Evolutionary conservation across 2,113 vertebrate genomes (phyloP).

Genomic region (Penelope pileata): DNA sequence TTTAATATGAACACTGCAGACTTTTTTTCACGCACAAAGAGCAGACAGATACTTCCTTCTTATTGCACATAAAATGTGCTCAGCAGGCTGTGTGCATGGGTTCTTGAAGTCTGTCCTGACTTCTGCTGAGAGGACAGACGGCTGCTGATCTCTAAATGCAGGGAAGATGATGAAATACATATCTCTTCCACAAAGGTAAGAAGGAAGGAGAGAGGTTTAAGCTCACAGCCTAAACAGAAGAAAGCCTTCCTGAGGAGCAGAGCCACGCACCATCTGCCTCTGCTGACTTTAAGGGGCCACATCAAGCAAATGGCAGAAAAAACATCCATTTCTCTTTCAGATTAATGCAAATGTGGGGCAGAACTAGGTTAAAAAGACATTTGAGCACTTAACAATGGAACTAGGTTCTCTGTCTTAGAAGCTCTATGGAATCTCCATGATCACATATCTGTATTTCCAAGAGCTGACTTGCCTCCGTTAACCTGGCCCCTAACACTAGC

Average conservation of each 20-base stretch:
- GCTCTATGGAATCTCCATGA: not conserved
- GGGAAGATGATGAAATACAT: not conserved
- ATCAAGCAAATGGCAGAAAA: not conserved
- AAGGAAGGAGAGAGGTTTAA: not conserved
- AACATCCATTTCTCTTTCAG: not conserved
- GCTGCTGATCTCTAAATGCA: not conserved
- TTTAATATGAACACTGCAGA: constrained; percentile 1
- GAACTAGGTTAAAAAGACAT: not conserved
- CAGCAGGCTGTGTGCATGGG: not conserved
- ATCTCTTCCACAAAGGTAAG: not conserved
- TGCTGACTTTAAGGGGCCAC: not conserved
- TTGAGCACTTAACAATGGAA: not conserved
- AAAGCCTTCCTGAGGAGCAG: not conserved
- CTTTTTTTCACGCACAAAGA: not conserved
- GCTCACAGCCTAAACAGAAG: not conserved
- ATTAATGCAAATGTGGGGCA: not conserved
- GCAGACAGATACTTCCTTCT: not conserved
- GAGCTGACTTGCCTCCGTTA: not conserved
- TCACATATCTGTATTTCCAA: not conserved
- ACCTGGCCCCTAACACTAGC: not conserved
- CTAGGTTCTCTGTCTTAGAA: not conserved
- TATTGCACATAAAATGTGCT: not conserved
- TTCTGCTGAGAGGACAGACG: not conserved
- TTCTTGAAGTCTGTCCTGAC: not conserved
- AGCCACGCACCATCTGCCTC: not conserved